Evolutionary conservation across 2,113 vertebrate genomes (phyloP).

Genomic region (Lepidothrix coronata): DNA sequence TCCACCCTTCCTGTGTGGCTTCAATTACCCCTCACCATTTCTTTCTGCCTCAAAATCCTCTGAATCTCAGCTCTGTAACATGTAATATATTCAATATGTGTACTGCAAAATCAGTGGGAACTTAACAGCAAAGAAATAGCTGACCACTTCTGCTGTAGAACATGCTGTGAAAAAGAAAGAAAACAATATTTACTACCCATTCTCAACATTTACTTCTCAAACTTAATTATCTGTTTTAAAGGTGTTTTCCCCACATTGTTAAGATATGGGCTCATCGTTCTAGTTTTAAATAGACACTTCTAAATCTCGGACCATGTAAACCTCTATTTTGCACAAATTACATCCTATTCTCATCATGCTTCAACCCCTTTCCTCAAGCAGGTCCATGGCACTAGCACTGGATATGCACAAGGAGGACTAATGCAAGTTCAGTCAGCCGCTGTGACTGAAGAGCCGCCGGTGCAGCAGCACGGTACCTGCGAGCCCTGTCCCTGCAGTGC

Average conservation of each 20-base stretch:
- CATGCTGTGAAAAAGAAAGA: not conserved
- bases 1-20: constrained; percentile 50
- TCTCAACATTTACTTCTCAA: not conserved
- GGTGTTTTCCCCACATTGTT: not conserved
- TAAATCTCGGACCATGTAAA: not conserved
- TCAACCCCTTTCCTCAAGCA: not conserved
- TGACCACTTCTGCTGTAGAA: not conserved
- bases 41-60: constrained; percentile 62
- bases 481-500: not conserved
- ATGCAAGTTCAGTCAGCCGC: not conserved
- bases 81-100: constrained; percentile 31
- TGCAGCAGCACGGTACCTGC: rapidly evolving
- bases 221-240: not conserved
- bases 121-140: constrained; percentile 20
- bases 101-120: constrained; percentile 51
- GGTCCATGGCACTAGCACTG: not conserved
- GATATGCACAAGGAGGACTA: rapidly evolving
- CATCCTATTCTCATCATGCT: not conserved
- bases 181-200: not conserved
- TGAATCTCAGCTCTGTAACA: constrained; percentile 55
- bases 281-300: not conserved
- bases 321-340: not conserved
- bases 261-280: not conserved
- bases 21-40: constrained; percentile 62
- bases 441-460: not conserved